Percentiles rank a stretch among this genome's conserved stretches.
phyloP scores from a whole-genome alignment of 1,140 invertebrate genomes.

The Elymnias hypermnestra region DNA sequence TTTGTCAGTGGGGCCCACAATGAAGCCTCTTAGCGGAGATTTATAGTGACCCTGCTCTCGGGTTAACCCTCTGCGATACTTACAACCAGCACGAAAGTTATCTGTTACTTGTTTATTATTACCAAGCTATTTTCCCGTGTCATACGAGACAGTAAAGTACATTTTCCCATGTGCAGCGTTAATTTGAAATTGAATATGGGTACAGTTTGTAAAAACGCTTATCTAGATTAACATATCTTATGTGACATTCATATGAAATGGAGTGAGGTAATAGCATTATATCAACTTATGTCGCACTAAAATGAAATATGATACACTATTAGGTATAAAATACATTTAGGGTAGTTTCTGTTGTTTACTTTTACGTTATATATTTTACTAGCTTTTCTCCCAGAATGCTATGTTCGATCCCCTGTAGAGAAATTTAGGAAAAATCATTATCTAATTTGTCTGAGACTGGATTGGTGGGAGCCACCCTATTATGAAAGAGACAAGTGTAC shows the following conservation, averaged over 20 bases:
- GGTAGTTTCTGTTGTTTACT: no score
- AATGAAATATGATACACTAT: background rate
- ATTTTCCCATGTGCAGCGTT: background rate
- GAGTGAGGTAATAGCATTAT: background rate
- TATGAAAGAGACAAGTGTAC: no score
- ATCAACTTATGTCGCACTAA: background rate
- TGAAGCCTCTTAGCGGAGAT: slow-evolving; percentile 39
- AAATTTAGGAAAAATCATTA: no score
- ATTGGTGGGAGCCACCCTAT: no score
- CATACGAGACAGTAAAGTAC: background rate
- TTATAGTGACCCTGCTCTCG: slow-evolving; percentile 29
- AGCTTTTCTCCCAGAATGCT: no score
- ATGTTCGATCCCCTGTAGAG: no score
- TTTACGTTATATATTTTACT: no score
- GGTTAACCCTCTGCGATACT: slow-evolving; percentile 14
- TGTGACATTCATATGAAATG: slow-evolving; percentile 7
- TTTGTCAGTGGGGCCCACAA: slow-evolving; percentile 40
- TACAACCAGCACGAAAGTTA: slow-evolving; percentile 7
- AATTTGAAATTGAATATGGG: background rate
- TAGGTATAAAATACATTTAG: no score
- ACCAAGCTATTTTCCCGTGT: background rate
- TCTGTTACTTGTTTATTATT: slow-evolving; percentile 5
- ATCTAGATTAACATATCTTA: slow-evolving; percentile 6
- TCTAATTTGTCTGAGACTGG: no score
- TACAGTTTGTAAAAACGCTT: slow-evolving; percentile 1